Conservation (phyloP, 2,113 vertebrate species). For the Sciurus niger region DNA sequence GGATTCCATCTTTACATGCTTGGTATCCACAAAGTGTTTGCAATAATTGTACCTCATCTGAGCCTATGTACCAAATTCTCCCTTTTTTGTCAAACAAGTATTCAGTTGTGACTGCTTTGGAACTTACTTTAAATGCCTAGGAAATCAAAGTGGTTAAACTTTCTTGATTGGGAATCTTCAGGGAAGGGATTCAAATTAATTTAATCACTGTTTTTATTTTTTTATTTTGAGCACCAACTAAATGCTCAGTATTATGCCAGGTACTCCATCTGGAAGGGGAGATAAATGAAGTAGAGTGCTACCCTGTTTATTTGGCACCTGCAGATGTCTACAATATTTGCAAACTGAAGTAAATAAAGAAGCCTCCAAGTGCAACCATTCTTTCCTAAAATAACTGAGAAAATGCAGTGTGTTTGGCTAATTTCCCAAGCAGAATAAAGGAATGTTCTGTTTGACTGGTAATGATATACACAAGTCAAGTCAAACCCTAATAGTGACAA, state of each 20-base stretch:
- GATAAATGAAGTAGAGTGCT: conserved; percentile 45
- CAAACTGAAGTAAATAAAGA: conserved; percentile 64
- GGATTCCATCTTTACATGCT: background rate
- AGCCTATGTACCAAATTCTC: background rate
- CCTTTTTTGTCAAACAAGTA: conserved; percentile 28
- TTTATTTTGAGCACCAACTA: background rate
- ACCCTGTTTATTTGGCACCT: conserved; percentile 26
- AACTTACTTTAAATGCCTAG: conserved; percentile 40
- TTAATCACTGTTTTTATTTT: background rate
- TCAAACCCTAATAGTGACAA: conserved; percentile 30
- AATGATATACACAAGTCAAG: background rate
- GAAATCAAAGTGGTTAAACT: conserved; percentile 44
- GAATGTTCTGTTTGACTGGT: conserved; percentile 31
- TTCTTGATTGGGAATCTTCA: conserved; percentile 59
- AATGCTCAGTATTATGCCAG: conserved; percentile 53
- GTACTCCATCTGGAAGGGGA: conserved; percentile 44
- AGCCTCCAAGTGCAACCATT: conserved; percentile 31
- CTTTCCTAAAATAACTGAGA: conserved; percentile 53
- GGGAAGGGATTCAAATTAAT: conserved; percentile 2
- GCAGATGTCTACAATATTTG: conserved; percentile 47
- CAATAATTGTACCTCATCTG: background rate
- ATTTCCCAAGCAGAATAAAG: conserved; percentile 60
- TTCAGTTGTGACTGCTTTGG: conserved; percentile 4
- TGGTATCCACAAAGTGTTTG: conserved; percentile 9
- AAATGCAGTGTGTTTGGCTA: conserved; percentile 48